Evolutionary conservation across 2,113 vertebrate genomes (phyloP).

Genomic region (Phycodurus eques): DNA sequence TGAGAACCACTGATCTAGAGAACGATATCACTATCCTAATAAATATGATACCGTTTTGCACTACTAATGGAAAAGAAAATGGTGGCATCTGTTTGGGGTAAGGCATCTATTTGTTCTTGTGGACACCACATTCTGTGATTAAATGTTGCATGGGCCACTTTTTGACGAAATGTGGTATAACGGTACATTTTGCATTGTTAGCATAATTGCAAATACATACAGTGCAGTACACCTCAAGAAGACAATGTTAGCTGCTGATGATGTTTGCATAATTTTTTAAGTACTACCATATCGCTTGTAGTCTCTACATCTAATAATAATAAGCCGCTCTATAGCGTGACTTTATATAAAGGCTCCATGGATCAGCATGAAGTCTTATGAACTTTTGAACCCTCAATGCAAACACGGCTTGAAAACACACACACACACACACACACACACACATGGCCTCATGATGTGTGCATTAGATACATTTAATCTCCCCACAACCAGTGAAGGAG

Average conservation of each 20-base stretch:
- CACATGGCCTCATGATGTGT: neutral
- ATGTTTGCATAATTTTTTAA: neutral
- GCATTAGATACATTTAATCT: constrained; percentile 51
- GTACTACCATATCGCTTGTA: neutral
- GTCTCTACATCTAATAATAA: neutral
- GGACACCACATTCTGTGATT: neutral
- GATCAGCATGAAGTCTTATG: constrained; percentile 7
- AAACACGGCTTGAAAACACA: constrained; percentile 27
- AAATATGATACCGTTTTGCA: no score
- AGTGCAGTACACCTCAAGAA: neutral
- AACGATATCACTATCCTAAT: no score
- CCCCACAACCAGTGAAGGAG: constrained; percentile 37
- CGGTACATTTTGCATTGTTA: neutral
- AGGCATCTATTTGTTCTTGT: no score
- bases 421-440: neutral
- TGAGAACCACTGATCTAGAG: no score
- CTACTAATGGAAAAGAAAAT: no score
- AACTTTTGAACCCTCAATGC: constrained; percentile 24
- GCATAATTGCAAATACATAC: neutral
- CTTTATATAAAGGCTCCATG: constrained; percentile 11
- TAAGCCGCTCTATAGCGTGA: neutral
- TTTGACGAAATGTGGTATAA: neutral
- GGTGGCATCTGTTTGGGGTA: no score
- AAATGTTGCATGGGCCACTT: neutral
- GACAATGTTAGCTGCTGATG: neutral